Conservation (phyloP, 2,113 vertebrate genomes). For the Ceyx cyanopectus region DNA sequence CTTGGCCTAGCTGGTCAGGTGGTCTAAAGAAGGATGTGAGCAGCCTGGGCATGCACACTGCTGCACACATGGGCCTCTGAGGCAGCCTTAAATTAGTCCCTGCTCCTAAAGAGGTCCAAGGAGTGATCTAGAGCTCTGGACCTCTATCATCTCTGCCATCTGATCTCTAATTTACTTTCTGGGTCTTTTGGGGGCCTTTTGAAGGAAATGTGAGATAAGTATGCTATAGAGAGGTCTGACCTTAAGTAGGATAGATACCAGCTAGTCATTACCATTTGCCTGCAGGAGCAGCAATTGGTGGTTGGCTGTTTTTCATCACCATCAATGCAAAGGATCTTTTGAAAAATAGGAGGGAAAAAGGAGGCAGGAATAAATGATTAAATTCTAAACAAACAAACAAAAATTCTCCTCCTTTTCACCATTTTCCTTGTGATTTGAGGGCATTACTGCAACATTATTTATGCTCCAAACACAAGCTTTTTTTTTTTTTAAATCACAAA, state of each 20-base stretch:
- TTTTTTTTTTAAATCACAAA: not conserved
- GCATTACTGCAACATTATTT: not conserved
- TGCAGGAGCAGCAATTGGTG: not conserved
- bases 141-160: not conserved
- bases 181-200: not conserved
- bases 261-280: not conserved
- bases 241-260: not conserved
- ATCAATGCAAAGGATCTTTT: not conserved
- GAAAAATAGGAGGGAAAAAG: not conserved
- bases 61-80: not conserved
- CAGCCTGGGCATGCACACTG: accelerated
- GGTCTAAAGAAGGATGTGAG: not conserved
- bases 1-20: no score
- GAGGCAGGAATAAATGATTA: not conserved
- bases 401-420: not conserved
- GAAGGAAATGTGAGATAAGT: not conserved
- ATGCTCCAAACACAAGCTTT: not conserved
- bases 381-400: not conserved
- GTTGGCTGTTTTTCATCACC: not conserved
- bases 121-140: not conserved
- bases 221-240: not conserved
- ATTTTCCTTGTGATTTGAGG: not conserved
- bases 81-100: not conserved
- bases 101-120: not conserved
- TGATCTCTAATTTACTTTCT: not conserved